These are phyloP conservation scores for Gallinago jamesoni DNA, from an alignment of 2,113 vertebrate genomes.

Conservation along the genomic window DNA sequence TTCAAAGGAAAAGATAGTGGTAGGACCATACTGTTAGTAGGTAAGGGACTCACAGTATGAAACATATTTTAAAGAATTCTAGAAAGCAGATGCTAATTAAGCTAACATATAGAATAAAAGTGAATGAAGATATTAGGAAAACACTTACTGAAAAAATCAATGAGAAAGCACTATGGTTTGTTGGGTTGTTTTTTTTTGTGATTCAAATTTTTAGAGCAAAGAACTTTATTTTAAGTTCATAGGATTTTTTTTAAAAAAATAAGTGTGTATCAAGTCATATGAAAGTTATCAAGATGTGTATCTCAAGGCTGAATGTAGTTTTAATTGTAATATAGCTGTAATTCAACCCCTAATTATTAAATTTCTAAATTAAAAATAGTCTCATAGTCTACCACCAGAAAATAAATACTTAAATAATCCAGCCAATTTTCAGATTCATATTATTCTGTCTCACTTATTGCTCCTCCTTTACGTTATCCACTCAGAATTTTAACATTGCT, in stretches of 20 bases:
- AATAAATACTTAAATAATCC: neutral
- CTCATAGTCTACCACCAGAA: neutral
- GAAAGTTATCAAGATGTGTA: neutral
- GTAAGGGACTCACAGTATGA: neutral
- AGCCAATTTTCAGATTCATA: neutral
- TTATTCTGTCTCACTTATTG: neutral
- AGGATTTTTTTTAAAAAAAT: neutral
- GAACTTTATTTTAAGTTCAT: neutral
- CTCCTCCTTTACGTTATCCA: neutral
- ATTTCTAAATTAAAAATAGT: neutral
- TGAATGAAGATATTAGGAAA: neutral
- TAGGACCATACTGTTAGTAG: neutral
- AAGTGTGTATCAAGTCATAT: neutral
- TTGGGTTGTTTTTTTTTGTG: neutral
- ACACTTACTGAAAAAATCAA: neutral
- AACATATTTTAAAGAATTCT: neutral
- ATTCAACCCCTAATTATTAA: neutral
- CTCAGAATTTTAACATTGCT: neutral
- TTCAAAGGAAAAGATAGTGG: neutral
- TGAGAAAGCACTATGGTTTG: neutral
- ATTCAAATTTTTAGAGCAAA: neutral
- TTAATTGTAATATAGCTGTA: neutral
- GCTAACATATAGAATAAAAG: neutral
- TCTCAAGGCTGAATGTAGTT: neutral
- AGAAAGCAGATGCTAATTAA: neutral